Base-by-base conservation (phyloP, 2,888 invertebrate genomes). In the Cosmia trapezina region DNA sequence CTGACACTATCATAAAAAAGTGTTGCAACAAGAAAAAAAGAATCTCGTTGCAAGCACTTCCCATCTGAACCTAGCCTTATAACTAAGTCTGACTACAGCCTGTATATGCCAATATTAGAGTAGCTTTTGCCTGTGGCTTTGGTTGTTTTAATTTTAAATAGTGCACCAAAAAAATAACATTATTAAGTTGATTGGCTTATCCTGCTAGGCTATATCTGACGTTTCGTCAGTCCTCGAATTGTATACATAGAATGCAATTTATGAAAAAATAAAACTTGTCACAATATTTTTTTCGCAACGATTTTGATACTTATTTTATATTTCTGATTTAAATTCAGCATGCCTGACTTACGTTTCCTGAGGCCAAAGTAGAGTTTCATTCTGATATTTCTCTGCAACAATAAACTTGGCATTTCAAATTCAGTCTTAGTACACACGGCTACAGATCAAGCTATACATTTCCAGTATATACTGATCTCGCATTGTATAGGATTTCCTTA, bases 281-380 rank as follows among this genome's bases (percentile, higher is more conserved):
- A 56, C 76, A 75, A 62, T 47, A 64, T 37, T 14, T 3, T 37
- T 73, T 37, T 19, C 6, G 11, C 33, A 17, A n/a, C 47, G 12
- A 60, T 53, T 78, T 74, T 68, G 11, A 67, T 77, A 77, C 9
- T 51, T 66, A 4, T 17, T 57, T 53, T 51, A 37, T 59, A 47
- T 41, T 43, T 43, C 43, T 53, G 0, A 33, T 1, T 43, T 49
- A n/a, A 28, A 64, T 73, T 22, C 28, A 68, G 49, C 33, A 37
- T 41, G 22, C 33, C 19, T 59, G 41, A 56, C 19, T 9, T 51
- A 71, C 45, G 60, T 73, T 73, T 56, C 53, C 56, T 61, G 33
- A 49, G 64, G 59, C 73, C 83, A 80, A 80, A 73, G 78, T 73
- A 63, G 63, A 45, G 14, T 56, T 14, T 33, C 71, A 28, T 64